phyloP scores from a whole-genome alignment of 2,113 vertebrate genomes.

The Syngnathus floridae region DNA sequence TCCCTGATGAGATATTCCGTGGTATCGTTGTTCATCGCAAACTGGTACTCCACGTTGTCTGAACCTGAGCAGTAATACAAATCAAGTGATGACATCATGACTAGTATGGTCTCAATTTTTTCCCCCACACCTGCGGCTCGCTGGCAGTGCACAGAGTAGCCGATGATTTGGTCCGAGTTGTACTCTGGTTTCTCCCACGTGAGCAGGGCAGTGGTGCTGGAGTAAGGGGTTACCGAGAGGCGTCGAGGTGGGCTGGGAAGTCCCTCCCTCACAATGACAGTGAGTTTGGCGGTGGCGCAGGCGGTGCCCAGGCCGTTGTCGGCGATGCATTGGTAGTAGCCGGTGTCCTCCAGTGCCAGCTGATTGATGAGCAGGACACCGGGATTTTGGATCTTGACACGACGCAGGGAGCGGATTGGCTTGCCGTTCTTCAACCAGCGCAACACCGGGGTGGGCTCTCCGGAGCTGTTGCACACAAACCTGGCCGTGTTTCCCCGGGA shows the following conservation, averaged over 20 bases:
- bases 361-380: constrained; percentile 92
- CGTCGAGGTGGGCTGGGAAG: constrained; percentile 87
- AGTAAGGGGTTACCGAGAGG: constrained; percentile 76
- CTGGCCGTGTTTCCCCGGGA: constrained; percentile 90
- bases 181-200: constrained; percentile 87
- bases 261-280: constrained; percentile 88
- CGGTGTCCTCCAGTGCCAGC: constrained; percentile 85
- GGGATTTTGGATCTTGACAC: constrained; percentile 84
- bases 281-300: constrained; percentile 85
- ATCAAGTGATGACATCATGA: neutral
- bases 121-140: constrained; percentile 70
- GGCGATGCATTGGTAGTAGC: constrained; percentile 95
- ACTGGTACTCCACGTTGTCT: constrained; percentile 91
- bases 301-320: constrained; percentile 86
- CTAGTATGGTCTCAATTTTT: neutral
- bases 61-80: constrained; percentile 46
- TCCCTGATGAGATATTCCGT: constrained; percentile 89
- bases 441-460: constrained; percentile 78
- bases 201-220: constrained; percentile 83
- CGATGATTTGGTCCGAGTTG: constrained; percentile 92
- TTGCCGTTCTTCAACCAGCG: constrained; percentile 88
- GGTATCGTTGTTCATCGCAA: constrained; percentile 95
- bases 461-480: constrained; percentile 89
- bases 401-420: constrained; percentile 77
- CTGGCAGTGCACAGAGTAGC: constrained; percentile 94